These are phyloP conservation scores for Bradysia coprophila DNA, from an alignment of 1,140 invertebrate genomes.

Conservation along the genomic window DNA sequence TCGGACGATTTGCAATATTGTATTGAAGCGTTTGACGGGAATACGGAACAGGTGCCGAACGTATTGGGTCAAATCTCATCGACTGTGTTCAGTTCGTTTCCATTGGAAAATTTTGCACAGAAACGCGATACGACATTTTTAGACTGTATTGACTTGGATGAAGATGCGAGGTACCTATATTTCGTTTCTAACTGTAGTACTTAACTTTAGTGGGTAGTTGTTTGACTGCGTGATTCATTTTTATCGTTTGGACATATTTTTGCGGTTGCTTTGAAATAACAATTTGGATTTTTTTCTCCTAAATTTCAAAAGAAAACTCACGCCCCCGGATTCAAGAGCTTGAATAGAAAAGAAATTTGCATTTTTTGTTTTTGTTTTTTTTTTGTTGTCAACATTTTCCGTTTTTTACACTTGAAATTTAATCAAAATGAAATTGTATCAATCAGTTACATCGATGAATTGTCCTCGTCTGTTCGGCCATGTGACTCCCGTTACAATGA, in stretches of 20 bases:
- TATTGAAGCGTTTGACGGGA: too few species aligned
- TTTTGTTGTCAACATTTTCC: not conserved
- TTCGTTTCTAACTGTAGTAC: too few species aligned
- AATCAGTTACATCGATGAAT: not conserved
- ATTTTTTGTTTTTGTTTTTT: not conserved
- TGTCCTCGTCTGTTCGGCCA: not conserved
- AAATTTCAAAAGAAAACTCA: not conserved
- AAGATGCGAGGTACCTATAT: not conserved
- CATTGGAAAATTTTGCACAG: not conserved
- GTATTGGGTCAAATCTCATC: too few species aligned
- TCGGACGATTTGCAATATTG: too few species aligned
- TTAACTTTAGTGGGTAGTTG: not conserved
- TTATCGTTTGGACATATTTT: not conserved
- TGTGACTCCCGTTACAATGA: not conserved
- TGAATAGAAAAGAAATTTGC: not conserved
- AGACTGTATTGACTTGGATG: not conserved
- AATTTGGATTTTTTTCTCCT: not conserved
- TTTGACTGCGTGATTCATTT: not conserved
- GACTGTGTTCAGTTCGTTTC: too few species aligned
- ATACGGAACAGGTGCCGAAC: too few species aligned
- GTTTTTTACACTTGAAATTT: not conserved
- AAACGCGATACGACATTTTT: not conserved
- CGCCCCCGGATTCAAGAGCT: not conserved
- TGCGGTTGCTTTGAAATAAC: not conserved
- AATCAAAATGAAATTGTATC: too few species aligned